Evolutionary conservation across 2,888 invertebrate genomes (phyloP).

Genomic region (Xylota segnis): DNA sequence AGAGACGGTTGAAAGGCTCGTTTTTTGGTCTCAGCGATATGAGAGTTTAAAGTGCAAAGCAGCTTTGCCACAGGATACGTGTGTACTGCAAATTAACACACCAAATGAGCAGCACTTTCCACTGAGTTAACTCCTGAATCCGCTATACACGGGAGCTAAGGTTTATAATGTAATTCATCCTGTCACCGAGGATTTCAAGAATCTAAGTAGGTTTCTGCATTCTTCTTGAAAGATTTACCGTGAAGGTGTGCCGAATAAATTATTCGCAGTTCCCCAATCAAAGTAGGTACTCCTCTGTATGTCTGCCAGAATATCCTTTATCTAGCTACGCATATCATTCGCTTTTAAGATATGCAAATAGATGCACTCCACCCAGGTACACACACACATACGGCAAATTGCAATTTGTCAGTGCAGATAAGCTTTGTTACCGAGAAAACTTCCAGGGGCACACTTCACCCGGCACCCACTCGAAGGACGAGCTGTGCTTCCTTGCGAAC

Average conservation of each 20-base stretch:
- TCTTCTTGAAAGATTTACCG: slow-evolving; percentile 27
- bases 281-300: slow-evolving; percentile 27
- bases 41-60: neutral
- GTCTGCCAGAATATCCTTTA: slow-evolving; percentile 45
- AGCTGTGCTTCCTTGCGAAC: neutral
- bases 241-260: slow-evolving; percentile 66
- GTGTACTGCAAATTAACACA: too few species aligned
- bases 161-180: slow-evolving; percentile 22
- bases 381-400: slow-evolving; percentile 38
- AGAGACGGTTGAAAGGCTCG: neutral
- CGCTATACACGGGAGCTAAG: neutral
- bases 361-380: slow-evolving; percentile 58
- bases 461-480: neutral
- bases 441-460: slow-evolving; percentile 39
- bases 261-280: slow-evolving; percentile 59
- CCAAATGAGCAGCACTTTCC: too few species aligned
- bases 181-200: slow-evolving; percentile 44
- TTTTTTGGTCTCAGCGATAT: neutral
- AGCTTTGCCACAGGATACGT: too few species aligned
- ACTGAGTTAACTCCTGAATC: neutral
- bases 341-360: slow-evolving; percentile 68
- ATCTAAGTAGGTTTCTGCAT: slow-evolving; percentile 21
- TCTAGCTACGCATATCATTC: slow-evolving; percentile 56
- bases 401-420: slow-evolving; percentile 75
- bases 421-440: slow-evolving; percentile 65